phyloP scores from a whole-genome alignment of 2,797 vertebrate species.

The Phoebastria nigripes region DNA sequence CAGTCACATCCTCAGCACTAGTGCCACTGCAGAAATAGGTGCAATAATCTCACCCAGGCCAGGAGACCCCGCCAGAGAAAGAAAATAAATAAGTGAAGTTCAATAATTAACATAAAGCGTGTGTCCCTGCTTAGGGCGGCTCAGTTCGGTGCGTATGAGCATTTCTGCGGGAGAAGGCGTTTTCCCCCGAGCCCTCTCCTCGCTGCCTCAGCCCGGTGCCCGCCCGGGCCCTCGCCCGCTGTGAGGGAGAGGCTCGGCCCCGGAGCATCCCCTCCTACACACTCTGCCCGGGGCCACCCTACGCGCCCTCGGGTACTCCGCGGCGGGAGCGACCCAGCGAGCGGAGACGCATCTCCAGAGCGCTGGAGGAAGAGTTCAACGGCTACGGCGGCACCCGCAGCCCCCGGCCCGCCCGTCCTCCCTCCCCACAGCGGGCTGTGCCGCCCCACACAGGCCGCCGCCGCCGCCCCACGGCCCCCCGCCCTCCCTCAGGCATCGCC shows the following conservation, averaged over 20 bases:
- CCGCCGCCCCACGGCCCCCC: neutral
- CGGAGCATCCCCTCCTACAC: neutral
- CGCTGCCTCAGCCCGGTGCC: neutral
- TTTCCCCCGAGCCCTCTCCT: neutral
- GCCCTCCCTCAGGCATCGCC: neutral
- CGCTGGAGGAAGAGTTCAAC: too few relatives aligned
- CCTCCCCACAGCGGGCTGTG: neutral
- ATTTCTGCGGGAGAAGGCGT: neutral
- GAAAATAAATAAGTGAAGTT: neutral
- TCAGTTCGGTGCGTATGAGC: neutral
- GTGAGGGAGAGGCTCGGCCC: neutral
- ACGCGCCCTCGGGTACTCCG: neutral
- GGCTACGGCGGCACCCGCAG: too few relatives aligned
- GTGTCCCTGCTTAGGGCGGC: neutral
- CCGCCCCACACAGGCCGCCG: neutral
- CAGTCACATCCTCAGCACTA: neutral
- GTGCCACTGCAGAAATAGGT: neutral
- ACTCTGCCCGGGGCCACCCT: neutral
- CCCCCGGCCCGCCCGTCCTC: neutral
- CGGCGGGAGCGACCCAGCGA: neutral
- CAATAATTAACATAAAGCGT: neutral
- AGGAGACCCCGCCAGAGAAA: neutral
- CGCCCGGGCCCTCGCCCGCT: neutral
- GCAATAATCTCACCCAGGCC: neutral
- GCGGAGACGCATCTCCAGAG: neutral